Evolutionary conservation across 64 coral and sea anemone genomes (phyloP).

Genomic region (Dendronephthya gigantea): DNA sequence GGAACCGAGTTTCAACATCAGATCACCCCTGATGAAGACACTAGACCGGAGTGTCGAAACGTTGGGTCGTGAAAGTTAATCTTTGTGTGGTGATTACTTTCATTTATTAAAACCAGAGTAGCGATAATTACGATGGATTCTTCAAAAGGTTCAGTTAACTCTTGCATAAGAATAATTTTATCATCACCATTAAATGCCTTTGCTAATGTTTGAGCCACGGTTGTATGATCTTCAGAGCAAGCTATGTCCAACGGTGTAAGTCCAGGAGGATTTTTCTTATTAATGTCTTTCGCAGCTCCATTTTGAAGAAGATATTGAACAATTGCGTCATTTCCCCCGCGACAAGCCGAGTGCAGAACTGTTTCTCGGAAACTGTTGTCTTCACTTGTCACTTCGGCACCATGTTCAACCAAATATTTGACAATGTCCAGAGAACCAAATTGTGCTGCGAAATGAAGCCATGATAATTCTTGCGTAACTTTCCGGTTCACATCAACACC

Average conservation of each 20-base stretch:
- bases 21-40: too few species aligned
- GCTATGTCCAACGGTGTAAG: background rate
- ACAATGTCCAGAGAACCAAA: background rate
- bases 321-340: background rate
- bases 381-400: background rate
- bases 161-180: too few species aligned
- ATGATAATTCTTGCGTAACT: background rate
- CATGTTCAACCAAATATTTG: background rate
- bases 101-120: too few species aligned
- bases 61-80: too few species aligned
- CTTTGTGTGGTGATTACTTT: too few species aligned
- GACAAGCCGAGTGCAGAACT: background rate
- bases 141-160: too few species aligned
- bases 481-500: background rate
- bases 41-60: too few species aligned
- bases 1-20: too few species aligned
- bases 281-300: background rate
- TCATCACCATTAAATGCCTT: background rate
- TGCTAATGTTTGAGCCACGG: background rate
- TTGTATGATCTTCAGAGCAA: background rate
- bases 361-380: background rate
- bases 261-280: background rate
- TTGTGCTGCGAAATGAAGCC: background rate
- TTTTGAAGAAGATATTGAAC: background rate
- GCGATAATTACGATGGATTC: too few species aligned